Evolutionary conservation across 2,888 invertebrate genomes (phyloP), one percentile per base, ranked within the genome.

Genomic region (Hypercompe scribonia): DNA sequence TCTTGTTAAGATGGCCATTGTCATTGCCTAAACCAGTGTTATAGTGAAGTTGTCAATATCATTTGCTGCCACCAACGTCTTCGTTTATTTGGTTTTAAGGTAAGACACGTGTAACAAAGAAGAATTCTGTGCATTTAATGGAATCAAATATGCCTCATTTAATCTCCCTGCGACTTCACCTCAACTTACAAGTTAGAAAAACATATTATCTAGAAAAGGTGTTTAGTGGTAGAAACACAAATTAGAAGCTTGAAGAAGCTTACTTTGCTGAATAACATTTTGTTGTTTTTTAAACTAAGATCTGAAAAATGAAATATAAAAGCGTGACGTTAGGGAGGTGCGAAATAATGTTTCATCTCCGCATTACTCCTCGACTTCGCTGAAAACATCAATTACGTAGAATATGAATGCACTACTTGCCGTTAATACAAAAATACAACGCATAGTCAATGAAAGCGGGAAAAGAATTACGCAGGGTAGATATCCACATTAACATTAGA

Each of bases 401-500:
- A 21, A 39, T 39, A 18, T 28, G 28, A 10, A 36, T 65, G 42
- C 39, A 28, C 39, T 21, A 65, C 65, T 42, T 28, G 18, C 28
- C 7, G 18, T 4, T 66, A 46, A 21, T 10, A 46, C 39, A 36
- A 42, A 65, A 31, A 13, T 31, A 46, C 18, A 66, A 31, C 64
- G 54, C 31, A 68, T 46, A 50, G 68, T 50, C 46, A 36, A 36
- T 28, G 18, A 46, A 64, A 72, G 67, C 64, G 21, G 66, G 65
- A 34, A 34, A 10, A 68, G 34, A 33, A 33, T 34, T 31, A 65
- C 54, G 50, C 34, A 68, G 34, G 68, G n/a, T 33, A 46, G 31
- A 11, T 21, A 64, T n/a, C 1, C 24, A 50, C 63, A 69, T 31
- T 18, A 31, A 61, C 13, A 58, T 42, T 8, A 54, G 21, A 15